Base-by-base conservation (phyloP, 2,888 invertebrate genomes). In the Apotomis turbidana region DNA sequence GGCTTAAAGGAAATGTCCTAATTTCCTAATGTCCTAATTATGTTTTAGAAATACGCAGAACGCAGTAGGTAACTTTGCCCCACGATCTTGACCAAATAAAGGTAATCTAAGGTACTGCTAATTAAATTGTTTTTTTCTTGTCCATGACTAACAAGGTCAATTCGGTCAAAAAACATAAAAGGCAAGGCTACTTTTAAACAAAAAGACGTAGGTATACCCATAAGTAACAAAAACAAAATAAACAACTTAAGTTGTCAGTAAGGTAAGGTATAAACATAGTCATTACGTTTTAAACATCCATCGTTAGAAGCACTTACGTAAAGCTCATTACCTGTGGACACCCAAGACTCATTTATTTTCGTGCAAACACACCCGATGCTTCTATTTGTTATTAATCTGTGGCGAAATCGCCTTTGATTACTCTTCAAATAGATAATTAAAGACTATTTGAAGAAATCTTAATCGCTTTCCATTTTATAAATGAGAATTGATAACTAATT, bases 381-480 rank as follows among this genome's bases (percentile, higher is more conserved):
- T 57, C n/a, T 57, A 57, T 66, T 66, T 27, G 57, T 57, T 12
- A 57, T 46, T n/a, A n/a, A 46, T 36, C 49, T 49, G 49, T 49
- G 49, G 46, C 44, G 55, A 46, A 27, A n/a, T 54, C 44, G n/a
- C 27, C 27, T 44, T 57, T 66, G 46, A 46, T 57, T 64, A 52
- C 44, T n/a, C n/a, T 46, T 46, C 44, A 66, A 66, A 66, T 66
- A 66, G 55, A 8, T 46, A 46, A 66, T 8, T 57, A 66, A 66
- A 55, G 12, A 55, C 15, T 46, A 66, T 64, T 64, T 64, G 41
- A 9, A 9, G 15, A 49, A 9, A 10, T 3, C 54, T 64, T 54
- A 54, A 64, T 54, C 15, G 15, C 10, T 44, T 54, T 54, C 36
- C 9, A 49, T 10, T 49, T 9, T 49, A 49, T 10, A 10, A 49